These are phyloP conservation scores for Latrodectus geometricus DNA, from an alignment of 1,140 invertebrate species.

Conservation along the genomic window DNA sequence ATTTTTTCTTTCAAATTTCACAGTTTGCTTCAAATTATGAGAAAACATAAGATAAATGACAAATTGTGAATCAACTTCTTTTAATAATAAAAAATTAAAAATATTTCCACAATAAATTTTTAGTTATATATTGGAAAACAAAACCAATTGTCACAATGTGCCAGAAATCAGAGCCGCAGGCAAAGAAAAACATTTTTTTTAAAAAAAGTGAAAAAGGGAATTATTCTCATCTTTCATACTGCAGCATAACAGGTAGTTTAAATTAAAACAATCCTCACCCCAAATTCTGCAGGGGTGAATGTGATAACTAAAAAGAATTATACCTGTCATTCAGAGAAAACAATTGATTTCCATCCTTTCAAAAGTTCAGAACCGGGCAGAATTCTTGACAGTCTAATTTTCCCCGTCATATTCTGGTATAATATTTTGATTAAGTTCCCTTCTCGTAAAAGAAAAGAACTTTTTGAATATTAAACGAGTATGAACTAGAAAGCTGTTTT, in stretches of 20 bases:
- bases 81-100: too few relatives aligned
- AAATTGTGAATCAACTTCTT: too few relatives aligned
- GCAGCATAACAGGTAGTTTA: not conserved
- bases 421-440: constrained; percentile 25
- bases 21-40: too few relatives aligned
- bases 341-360: constrained; percentile 15
- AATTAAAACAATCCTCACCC: constrained; percentile 34
- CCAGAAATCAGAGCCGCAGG: too few relatives aligned
- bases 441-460: not conserved
- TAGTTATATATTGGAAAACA: too few relatives aligned
- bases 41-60: too few relatives aligned
- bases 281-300: not conserved
- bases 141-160: too few relatives aligned
- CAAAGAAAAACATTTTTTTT: not conserved
- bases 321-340: constrained; percentile 38
- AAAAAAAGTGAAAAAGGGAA: not conserved
- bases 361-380: constrained; percentile 23
- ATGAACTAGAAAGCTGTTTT: not conserved
- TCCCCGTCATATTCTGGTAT: constrained; percentile 11
- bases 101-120: too few relatives aligned
- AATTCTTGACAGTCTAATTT: constrained; percentile 56
- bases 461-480: not conserved
- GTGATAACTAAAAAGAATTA: not conserved
- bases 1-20: too few relatives aligned
- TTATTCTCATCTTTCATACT: too few relatives aligned